These are phyloP conservation scores for Dryobotodes eremita DNA, from an alignment of 2,888 invertebrate species.

Conservation along the genomic window DNA sequence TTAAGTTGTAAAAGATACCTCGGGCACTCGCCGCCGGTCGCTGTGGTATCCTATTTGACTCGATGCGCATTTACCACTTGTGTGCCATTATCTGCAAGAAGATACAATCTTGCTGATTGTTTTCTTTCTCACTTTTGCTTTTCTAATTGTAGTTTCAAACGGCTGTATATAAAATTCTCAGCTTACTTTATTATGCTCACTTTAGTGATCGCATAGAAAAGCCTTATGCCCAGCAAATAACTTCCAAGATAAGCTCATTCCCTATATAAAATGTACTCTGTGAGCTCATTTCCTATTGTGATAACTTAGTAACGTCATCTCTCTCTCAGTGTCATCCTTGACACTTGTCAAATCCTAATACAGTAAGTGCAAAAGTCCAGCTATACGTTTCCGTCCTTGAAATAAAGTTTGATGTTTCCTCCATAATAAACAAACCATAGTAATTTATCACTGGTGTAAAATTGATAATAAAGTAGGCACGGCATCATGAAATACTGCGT, in stretches of 20 bases:
- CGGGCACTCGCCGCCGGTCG: slow-evolving; percentile 22
- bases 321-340: background rate
- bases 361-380: background rate
- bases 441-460: slow-evolving; percentile 41
- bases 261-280: too few species aligned
- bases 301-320: background rate
- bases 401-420: slow-evolving; percentile 9
- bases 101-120: slow-evolving; percentile 14
- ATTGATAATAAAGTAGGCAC: slow-evolving; percentile 57
- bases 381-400: background rate
- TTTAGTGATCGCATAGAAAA: background rate
- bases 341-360: background rate
- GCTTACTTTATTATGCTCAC: background rate
- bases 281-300: background rate
- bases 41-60: slow-evolving; percentile 40
- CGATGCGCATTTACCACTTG: slow-evolving; percentile 42
- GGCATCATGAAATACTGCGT: slow-evolving; percentile 52
- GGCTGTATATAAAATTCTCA: background rate
- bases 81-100: slow-evolving; percentile 33
- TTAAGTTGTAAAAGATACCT: slow-evolving; percentile 55
- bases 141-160: slow-evolving; percentile 8
- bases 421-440: slow-evolving; percentile 30
- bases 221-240: background rate
- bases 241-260: background rate
- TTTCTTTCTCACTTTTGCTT: slow-evolving; percentile 24